Conservation (phyloP, 1,140 invertebrate species). For the Dinoponera quadriceps region DNA sequence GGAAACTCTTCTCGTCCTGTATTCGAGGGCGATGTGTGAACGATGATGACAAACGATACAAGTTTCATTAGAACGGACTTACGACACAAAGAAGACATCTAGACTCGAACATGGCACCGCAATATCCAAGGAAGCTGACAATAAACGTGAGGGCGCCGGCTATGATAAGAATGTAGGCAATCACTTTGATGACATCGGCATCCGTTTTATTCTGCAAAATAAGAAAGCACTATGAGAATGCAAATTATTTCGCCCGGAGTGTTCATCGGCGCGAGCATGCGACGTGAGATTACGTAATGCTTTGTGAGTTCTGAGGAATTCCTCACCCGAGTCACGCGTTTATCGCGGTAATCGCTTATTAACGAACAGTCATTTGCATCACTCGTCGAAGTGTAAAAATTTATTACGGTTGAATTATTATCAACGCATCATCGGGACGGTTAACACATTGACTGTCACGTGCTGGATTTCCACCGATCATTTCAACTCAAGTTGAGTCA, state of each 20-base stretch:
- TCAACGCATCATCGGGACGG: too few species aligned
- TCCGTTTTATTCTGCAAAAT: constrained; percentile 80
- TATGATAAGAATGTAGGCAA: constrained; percentile 91
- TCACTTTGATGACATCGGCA: constrained; percentile 87
- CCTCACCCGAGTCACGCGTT: neutral
- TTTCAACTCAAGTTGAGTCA: too few species aligned
- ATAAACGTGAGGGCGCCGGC: constrained; percentile 93
- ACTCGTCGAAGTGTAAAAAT: too few species aligned
- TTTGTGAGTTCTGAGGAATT: constrained; percentile 20
- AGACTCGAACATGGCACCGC: constrained; percentile 93
- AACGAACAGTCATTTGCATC: too few species aligned
- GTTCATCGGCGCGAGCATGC: neutral
- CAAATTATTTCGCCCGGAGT: neutral
- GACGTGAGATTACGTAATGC: neutral
- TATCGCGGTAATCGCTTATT: neutral
- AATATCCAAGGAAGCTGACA: constrained; percentile 94
- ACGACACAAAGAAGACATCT: constrained; percentile 92
- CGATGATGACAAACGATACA: neutral
- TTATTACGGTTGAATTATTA: too few species aligned
- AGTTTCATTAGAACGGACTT: constrained; percentile 83
- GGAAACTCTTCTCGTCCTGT: neutral
- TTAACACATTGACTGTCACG: too few species aligned
- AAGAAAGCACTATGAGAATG: constrained; percentile 55
- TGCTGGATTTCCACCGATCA: too few species aligned
- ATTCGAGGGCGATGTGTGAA: neutral